phyloP scores from a whole-genome alignment of 2,797 vertebrate species.

The Callimico goeldii region DNA sequence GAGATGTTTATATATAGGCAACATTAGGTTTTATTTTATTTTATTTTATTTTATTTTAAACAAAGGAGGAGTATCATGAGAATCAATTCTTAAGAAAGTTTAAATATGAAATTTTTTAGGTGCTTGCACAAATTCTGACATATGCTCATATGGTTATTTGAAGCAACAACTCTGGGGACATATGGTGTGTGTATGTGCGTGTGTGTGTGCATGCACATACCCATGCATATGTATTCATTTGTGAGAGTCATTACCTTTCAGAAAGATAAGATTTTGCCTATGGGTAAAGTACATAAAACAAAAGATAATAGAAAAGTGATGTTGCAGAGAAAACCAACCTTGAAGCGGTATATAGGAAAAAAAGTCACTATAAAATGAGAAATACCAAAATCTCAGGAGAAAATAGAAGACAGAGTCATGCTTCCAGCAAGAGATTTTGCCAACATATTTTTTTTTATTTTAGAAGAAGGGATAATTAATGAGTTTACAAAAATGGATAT shows the following conservation, averaged over 20 bases:
- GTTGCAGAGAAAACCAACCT: not conserved
- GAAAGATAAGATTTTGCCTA: not conserved
- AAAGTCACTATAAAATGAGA: not conserved
- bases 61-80: not conserved
- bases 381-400: not conserved
- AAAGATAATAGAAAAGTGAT: not conserved
- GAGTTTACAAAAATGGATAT: not conserved
- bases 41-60: too few relatives aligned
- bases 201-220: fast-evolving
- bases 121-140: not conserved
- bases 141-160: not conserved
- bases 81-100: not conserved
- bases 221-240: not conserved
- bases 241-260: not conserved
- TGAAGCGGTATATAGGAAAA: not conserved
- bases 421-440: not conserved
- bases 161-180: not conserved
- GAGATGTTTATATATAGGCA: too few relatives aligned
- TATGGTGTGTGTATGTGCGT: not conserved
- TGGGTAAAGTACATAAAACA: not conserved
- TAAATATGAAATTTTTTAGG: not conserved
- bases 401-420: not conserved
- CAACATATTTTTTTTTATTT: not conserved
- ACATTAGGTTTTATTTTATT: not conserved
- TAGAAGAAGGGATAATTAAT: not conserved